Evolutionary conservation across 2,113 vertebrate genomes (phyloP).

Genomic region (Gymnogyps californianus): DNA sequence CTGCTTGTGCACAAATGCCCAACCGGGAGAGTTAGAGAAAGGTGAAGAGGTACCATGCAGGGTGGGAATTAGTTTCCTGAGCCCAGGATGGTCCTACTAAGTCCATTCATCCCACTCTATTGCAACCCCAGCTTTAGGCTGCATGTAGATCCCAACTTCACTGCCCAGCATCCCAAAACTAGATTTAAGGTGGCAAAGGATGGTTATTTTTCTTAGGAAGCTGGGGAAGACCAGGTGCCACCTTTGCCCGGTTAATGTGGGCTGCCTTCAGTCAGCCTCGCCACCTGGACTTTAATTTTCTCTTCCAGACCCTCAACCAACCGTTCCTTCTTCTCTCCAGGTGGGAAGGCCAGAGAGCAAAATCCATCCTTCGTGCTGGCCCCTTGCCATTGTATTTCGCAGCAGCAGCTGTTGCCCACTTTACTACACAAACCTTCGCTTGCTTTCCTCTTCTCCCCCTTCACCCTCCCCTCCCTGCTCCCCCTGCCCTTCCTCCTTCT

Average conservation of each 20-base stretch:
- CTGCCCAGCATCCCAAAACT: background rate
- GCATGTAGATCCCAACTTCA: fast-evolving
- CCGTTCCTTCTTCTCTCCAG: background rate
- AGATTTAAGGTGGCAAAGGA: background rate
- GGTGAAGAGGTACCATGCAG: background rate
- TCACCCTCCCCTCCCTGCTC: background rate
- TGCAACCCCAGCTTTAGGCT: background rate
- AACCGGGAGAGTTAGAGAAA: background rate
- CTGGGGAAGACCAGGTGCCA: background rate
- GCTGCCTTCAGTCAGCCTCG: background rate
- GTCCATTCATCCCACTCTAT: background rate
- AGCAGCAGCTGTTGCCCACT: background rate
- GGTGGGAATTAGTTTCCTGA: background rate
- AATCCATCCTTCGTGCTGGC: background rate
- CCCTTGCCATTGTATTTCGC: background rate
- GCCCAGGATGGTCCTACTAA: background rate
- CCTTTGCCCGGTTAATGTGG: background rate
- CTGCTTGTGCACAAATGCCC: too few species aligned
- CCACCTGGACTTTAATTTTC: background rate
- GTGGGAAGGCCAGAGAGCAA: background rate
- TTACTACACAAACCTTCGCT: background rate
- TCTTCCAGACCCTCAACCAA: background rate
- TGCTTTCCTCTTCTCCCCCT: background rate
- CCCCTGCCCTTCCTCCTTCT: background rate
- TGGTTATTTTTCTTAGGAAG: background rate